Conservation (phyloP, 2,113 vertebrate genomes). For the Excalfactoria chinensis region DNA sequence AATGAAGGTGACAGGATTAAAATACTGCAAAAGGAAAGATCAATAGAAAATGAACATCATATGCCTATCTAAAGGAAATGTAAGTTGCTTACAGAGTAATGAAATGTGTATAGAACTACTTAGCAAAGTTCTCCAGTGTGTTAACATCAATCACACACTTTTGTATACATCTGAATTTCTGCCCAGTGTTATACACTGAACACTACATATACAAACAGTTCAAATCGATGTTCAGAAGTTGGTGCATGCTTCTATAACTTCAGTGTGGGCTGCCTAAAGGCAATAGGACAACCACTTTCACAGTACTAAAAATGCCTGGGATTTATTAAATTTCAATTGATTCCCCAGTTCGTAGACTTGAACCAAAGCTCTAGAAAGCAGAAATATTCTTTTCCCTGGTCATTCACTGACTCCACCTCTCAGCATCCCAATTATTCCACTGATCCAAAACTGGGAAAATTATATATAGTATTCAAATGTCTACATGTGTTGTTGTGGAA, state of each 20-base stretch:
- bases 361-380: background rate
- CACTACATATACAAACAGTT: background rate
- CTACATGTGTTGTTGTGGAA: background rate
- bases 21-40: background rate
- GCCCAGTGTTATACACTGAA: background rate
- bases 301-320: background rate
- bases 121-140: background rate
- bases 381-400: background rate
- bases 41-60: background rate
- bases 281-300: background rate
- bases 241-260: background rate
- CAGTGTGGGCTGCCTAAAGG: background rate
- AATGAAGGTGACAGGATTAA: background rate
- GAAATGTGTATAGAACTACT: background rate
- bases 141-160: background rate
- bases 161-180: background rate
- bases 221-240: background rate
- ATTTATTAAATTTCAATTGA: background rate
- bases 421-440: background rate
- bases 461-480: background rate
- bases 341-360: background rate
- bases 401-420: background rate
- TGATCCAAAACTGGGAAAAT: background rate
- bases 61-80: background rate
- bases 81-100: background rate